A percentile compares a stretch with the other conserved stretches of the same genome.
phyloP scores from a whole-genome alignment of 2,113 vertebrate species.

The Euleptes europaea region DNA sequence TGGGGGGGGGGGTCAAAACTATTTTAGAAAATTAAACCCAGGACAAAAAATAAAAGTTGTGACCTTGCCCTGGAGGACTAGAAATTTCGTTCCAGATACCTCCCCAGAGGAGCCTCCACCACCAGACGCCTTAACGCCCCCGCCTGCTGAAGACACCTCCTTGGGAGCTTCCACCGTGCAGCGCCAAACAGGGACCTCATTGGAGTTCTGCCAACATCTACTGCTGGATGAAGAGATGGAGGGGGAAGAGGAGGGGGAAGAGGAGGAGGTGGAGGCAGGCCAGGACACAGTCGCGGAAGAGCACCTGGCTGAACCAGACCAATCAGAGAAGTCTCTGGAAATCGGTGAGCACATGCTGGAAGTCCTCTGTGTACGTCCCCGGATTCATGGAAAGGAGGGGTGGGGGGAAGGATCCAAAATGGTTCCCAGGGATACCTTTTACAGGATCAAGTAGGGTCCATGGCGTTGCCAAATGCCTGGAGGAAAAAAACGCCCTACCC shows the following conservation, averaged over 20 bases:
- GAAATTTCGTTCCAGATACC: background rate
- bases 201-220: background rate
- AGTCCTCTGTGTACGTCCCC: background rate
- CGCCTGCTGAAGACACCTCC: background rate
- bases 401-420: background rate
- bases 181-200: background rate
- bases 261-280: background rate
- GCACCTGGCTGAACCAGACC: slow-evolving; percentile 25
- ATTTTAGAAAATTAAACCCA: background rate
- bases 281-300: slow-evolving; percentile 38
- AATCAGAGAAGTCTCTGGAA: slow-evolving; percentile 38
- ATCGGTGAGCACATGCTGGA: slow-evolving; percentile 37
- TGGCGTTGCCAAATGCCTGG: too few species aligned
- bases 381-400: background rate
- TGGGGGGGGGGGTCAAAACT: too few species aligned
- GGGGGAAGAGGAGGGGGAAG: background rate
- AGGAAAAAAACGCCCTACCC: too few species aligned
- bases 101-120: background rate
- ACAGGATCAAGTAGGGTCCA: too few species aligned
- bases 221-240: slow-evolving; percentile 34
- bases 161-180: background rate
- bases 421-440: background rate
- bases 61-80: too few species aligned
- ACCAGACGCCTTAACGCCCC: background rate
- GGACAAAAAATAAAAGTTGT: background rate